Base-by-base conservation (phyloP, 2,888 invertebrate species). In the Epinotia ramella region DNA sequence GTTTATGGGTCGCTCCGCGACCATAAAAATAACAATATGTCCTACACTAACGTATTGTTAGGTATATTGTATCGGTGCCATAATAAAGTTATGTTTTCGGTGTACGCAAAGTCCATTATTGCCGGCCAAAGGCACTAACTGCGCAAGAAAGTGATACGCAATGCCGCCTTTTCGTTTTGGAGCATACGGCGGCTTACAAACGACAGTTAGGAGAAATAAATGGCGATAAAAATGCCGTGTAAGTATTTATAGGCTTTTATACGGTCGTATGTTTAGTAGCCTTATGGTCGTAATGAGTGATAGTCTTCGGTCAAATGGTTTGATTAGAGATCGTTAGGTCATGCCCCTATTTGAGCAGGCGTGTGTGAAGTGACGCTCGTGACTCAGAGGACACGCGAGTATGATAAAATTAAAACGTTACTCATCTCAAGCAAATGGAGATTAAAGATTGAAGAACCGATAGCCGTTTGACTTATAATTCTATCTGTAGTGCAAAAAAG, bases 11-110 rank as follows among this genome's bases (percentile, higher is more conserved):
- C 86, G 82, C 84, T 80, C 82, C 79, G 81, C 80, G 84, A 83
- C 86, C 83, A 88, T 89, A 87, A 88, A 88, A 87, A 85, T 85
- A 87, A 88, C 86, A 86, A 85, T 84, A 80, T 80, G 67, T 77
- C 74, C 77, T 68, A 81, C 81, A 81, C 83, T 84, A 83, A 83
- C 80, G 79, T 84, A 83, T 79, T 81, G 80, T 79, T 77, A 72
- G 64, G 75, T 75, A 77, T 75, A 71, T 77, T 77, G 74, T 76
- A 76, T 72, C 46, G 76, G 71, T 76, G 67, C 71, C 63, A 67
- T 76, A 75, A 75, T 75, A 72, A 72, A 72, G 67, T 76, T 76
- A 76, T 76, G 66, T 72, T 76, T 72, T 63, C 49, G 62, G 60
- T 44, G 46, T 74, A 76, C 66, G 62, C 62, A 62, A 63, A 72